Base-by-base conservation (phyloP, 1,140 invertebrate genomes). In the Bombus superbus region DNA sequence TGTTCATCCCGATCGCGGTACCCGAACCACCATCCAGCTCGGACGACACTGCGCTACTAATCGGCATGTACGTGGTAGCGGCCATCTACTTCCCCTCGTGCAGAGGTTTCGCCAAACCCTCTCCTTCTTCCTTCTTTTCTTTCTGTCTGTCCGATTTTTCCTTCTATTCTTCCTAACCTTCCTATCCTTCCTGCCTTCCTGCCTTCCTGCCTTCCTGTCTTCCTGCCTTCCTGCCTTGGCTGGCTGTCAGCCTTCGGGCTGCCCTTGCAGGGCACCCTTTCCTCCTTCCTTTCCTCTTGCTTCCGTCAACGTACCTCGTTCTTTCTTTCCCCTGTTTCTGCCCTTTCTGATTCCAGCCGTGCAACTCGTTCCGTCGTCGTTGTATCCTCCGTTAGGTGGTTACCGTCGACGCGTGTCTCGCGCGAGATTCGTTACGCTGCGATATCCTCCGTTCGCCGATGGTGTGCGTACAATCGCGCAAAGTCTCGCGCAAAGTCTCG, bases 21-120 rank as follows among this genome's bases (percentile, higher is more conserved):
- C 97, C 96, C 91, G 97, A 96, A 89, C 96, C 96, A 95, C 96
- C 96, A 96, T 98, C 97, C 95, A 98, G 96, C 94, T 98, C 97
- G 92, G 96, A 94, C 89, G 96, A 96, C 88, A 96, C 96, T 95
- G 97, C 97, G 95, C 96, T 97, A 95, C 96, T 97, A 95, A 96
- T 96, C 93, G 97, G 97, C 97, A 98, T 97, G 96, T 98, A 98
- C 96, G 97, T 97, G 95, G 97, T 98, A 96, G 97, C 96, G 96
- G 97, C 97, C 97, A 98, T 98, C 94, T 95, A 95, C 95, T 93
- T 92, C 90, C 92, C 91, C 92, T 90, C 92, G 89, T 79, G 82
- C 88, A 89, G 88, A 81, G 89, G 83, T 64, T 71, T 72, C 83
- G 83, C 40, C 32, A 83, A 87, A 88, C 78, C 82, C 47, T 74